Percentiles rank a stretch among this genome's conserved stretches.
phyloP scores from a whole-genome alignment of 2,888 invertebrate species.

The Exephanes ischioxanthus region DNA sequence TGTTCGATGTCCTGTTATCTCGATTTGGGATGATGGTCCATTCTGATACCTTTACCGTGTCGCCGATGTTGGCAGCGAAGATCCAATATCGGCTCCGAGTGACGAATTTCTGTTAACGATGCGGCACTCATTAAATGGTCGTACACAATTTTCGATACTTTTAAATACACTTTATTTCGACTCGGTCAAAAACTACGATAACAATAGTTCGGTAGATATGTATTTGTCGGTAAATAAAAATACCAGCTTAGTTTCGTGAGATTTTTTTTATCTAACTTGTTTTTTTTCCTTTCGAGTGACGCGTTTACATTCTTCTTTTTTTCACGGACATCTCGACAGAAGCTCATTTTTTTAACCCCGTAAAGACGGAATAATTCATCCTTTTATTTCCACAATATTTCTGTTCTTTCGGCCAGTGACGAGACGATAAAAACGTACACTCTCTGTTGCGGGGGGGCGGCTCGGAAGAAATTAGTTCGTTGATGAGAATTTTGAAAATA shows the following conservation, averaged over 20 bases:
- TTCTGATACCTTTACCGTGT: background rate
- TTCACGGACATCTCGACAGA: conserved; percentile 47
- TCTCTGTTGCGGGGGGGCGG: conserved; percentile 7
- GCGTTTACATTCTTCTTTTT: conserved; percentile 51
- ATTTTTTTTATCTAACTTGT: conserved; percentile 50
- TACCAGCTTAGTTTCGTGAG: conserved; percentile 58
- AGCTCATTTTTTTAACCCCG: conserved; percentile 25
- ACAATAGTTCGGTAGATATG: conserved; percentile 84
- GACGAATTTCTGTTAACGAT: background rate
- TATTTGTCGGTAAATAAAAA: conserved; percentile 82
- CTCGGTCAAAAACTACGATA: conserved; percentile 84
- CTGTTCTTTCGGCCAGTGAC: conserved; percentile 1
- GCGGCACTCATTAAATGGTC: conserved; percentile 12
- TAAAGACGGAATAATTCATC: background rate
- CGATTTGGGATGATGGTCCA: no score
- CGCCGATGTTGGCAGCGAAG: background rate
- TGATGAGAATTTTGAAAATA: conserved; percentile 67
- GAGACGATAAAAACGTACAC: conserved; percentile 10
- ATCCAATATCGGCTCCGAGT: background rate
- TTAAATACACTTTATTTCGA: conserved; percentile 84
- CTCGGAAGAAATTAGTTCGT: conserved; percentile 28
- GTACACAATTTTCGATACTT: conserved; percentile 73
- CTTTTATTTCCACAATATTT: background rate
- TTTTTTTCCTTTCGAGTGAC: conserved; percentile 51
- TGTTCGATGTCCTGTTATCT: no score